Conservation (phyloP, 2,113 vertebrate genomes). For the Sinocyclocheilus rhinocerous region DNA sequence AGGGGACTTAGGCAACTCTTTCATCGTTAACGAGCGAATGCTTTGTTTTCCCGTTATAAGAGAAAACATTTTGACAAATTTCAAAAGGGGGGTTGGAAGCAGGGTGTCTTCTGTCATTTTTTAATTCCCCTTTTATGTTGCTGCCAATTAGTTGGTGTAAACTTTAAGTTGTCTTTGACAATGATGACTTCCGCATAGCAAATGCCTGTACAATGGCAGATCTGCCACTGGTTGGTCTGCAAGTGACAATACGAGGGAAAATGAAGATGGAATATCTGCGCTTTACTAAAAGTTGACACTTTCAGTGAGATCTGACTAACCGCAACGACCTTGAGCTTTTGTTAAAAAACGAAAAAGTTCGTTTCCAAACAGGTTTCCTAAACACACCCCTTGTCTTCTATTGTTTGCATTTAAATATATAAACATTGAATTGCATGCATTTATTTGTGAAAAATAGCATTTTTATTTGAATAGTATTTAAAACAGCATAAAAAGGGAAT, state of each 20-base stretch:
- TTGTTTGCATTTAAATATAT: too few species aligned
- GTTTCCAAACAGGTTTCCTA: too few species aligned
- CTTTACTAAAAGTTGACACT: neutral
- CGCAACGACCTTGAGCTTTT: neutral
- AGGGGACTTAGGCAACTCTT: slow-evolving; percentile 74
- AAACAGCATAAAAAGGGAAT: too few species aligned
- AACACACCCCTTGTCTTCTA: too few species aligned
- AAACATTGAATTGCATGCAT: too few species aligned
- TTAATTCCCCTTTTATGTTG: slow-evolving; percentile 66
- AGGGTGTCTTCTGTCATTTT: slow-evolving; percentile 61
- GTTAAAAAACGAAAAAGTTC: too few species aligned
- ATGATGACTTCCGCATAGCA: slow-evolving; percentile 55
- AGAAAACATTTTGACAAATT: slow-evolving; percentile 68
- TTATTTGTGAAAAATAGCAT: too few species aligned
- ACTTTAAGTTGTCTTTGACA: slow-evolving; percentile 65
- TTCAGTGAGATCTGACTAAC: neutral
- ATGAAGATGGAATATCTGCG: neutral
- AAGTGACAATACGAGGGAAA: slow-evolving; percentile 15
- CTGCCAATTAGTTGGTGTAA: slow-evolving; percentile 70
- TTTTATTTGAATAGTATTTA: too few species aligned
- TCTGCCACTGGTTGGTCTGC: slow-evolving; percentile 15
- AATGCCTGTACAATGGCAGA: slow-evolving; percentile 43
- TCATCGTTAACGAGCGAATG: slow-evolving; percentile 77
- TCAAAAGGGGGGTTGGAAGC: slow-evolving; percentile 51
- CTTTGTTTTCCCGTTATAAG: slow-evolving; percentile 68